These are phyloP conservation scores for Chloroclysta siterata DNA, from an alignment of 2,888 invertebrate genomes.

Conservation along the genomic window DNA sequence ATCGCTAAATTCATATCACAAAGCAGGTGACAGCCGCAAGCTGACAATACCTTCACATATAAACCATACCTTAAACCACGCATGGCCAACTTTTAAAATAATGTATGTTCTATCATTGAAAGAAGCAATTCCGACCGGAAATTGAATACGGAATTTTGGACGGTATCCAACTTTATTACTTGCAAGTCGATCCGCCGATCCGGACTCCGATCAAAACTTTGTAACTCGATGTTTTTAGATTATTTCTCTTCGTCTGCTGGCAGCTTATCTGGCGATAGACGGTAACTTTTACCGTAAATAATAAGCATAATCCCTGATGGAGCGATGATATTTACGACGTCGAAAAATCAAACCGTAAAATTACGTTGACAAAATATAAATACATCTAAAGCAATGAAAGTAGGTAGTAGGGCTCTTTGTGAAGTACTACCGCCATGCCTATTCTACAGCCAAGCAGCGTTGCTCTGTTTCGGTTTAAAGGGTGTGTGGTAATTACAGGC, in stretches of 20 bases:
- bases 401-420: no score
- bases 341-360: not conserved
- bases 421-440: no score
- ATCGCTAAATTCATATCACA: no score
- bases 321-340: not conserved
- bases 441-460: no score
- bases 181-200: slow-evolving; percentile 9
- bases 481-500: no score
- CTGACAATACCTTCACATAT: not conserved
- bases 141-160: slow-evolving; percentile 33
- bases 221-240: slow-evolving; percentile 31
- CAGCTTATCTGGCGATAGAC: slow-evolving; percentile 6
- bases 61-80: not conserved
- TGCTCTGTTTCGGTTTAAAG: no score
- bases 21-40: no score
- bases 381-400: not conserved
- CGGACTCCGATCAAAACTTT: slow-evolving; percentile 28
- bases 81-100: not conserved
- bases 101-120: slow-evolving; percentile 25
- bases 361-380: not conserved
- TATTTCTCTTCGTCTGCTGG: slow-evolving; percentile 25
- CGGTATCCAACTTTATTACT: slow-evolving; percentile 27
- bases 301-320: slow-evolving; percentile 9
- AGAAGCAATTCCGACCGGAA: slow-evolving; percentile 27
- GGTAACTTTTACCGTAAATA: slow-evolving; percentile 26